Conservation (phyloP, 2,113 vertebrate species). For the Melierax canorus region DNA sequence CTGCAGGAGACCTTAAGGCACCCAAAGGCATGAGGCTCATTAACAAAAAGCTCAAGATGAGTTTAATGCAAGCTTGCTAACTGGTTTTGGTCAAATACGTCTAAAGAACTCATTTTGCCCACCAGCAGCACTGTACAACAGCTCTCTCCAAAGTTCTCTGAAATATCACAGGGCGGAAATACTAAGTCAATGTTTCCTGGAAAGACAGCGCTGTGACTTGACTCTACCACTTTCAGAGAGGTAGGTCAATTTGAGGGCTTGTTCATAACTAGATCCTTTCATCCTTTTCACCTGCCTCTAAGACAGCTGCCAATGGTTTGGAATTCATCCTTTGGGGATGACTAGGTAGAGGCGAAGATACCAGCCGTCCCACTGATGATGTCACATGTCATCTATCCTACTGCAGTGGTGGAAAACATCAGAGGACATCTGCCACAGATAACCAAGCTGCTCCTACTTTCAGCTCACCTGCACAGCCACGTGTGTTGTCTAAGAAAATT, state of each 20-base stretch:
- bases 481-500: not conserved
- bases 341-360: not conserved
- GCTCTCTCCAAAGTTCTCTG: not conserved
- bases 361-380: not conserved
- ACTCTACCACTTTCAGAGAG: not conserved
- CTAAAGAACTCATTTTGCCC: not conserved
- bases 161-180: not conserved
- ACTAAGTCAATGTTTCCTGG: not conserved
- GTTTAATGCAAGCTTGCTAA: not conserved
- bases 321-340: not conserved
- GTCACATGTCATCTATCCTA: not conserved
- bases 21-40: not conserved
- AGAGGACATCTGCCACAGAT: not conserved
- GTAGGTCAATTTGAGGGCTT: not conserved
- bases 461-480: not conserved
- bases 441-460: not conserved
- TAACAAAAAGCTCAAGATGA: not conserved
- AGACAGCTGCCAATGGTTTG: not conserved
- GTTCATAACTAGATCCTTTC: not conserved
- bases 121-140: rapidly evolving
- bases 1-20: not conserved
- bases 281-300: not conserved
- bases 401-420: rapidly evolving
- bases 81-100: not conserved
- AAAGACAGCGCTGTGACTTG: not conserved